Evolutionary conservation across 2,888 invertebrate species (phyloP).

Genomic region (Diplazon laetatorius): DNA sequence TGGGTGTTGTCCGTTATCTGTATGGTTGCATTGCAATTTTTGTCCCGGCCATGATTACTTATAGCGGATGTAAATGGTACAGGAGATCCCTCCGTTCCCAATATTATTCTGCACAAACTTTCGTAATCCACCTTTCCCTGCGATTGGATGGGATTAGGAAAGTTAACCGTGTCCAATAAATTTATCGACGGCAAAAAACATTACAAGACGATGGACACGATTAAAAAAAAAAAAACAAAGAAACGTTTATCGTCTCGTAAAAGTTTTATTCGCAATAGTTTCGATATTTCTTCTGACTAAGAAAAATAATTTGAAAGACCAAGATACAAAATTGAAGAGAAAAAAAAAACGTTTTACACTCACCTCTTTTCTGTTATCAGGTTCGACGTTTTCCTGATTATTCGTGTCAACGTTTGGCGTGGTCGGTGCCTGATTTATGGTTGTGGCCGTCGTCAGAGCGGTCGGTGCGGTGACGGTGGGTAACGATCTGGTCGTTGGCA

Average conservation of each 20-base stretch:
- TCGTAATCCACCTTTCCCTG: constrained; percentile 86
- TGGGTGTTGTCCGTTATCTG: constrained; percentile 81
- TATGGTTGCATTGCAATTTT: constrained; percentile 88
- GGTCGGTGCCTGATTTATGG: constrained; percentile 82
- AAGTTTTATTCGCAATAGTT: too few species aligned
- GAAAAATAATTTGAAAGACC: too few species aligned
- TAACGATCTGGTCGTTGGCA: constrained; percentile 78
- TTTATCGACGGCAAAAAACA: too few species aligned
- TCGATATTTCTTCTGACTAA: too few species aligned
- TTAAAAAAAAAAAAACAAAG: too few species aligned
- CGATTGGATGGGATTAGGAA: constrained; percentile 56
- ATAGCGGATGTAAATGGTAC: constrained; percentile 78
- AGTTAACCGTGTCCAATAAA: constrained; percentile 58
- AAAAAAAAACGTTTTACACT: constrained; percentile 68
- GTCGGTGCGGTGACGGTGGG: constrained; percentile 78
- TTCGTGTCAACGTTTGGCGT: constrained; percentile 81
- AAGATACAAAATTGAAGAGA: too few species aligned
- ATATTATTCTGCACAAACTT: constrained; percentile 83
- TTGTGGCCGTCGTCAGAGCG: constrained; percentile 83
- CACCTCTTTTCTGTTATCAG: constrained; percentile 85
- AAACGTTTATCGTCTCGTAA: too few species aligned
- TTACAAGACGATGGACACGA: too few species aligned
- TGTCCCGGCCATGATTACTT: constrained; percentile 83
- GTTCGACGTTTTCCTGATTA: constrained; percentile 88
- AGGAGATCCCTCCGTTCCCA: constrained; percentile 77